Conservation (phyloP, 1,140 invertebrate species). For the Cheumatopsyche charites region DNA sequence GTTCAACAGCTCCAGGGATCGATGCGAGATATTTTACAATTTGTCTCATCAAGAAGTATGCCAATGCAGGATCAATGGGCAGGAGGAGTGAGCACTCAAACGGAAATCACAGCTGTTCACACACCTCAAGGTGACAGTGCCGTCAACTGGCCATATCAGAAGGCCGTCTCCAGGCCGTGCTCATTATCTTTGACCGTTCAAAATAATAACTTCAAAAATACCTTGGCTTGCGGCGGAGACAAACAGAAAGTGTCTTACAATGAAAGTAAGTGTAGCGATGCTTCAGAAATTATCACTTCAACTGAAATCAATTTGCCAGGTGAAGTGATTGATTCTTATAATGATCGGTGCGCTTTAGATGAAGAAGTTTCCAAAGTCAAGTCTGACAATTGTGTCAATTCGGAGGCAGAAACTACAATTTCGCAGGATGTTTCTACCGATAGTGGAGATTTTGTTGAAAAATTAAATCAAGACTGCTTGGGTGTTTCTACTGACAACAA, state of each 20-base stretch:
- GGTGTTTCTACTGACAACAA: conserved; percentile 31
- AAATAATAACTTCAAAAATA: conserved; percentile 46
- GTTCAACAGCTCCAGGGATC: conserved; percentile 77
- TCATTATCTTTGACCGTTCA: conserved; percentile 45
- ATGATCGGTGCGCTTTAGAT: background rate
- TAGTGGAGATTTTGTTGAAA: conserved; percentile 33
- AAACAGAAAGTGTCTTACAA: conserved; percentile 37
- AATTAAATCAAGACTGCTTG: conserved; percentile 43
- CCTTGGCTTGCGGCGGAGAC: conserved; percentile 29
- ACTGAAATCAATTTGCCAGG: conserved; percentile 41
- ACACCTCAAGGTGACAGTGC: conserved; percentile 64
- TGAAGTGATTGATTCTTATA: conserved; percentile 27
- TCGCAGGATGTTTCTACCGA: conserved; percentile 21
- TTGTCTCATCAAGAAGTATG: conserved; percentile 63
- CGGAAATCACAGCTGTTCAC: conserved; percentile 76
- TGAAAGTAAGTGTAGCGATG: conserved; percentile 36
- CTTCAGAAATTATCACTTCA: background rate
- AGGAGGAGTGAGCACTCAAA: conserved; percentile 72
- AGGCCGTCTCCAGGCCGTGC: conserved; percentile 43
- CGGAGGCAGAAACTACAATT: background rate
- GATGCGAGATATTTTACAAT: conserved; percentile 76
- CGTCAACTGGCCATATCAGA: conserved; percentile 46
- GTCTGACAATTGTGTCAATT: background rate
- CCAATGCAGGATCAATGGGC: conserved; percentile 49
- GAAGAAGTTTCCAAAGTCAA: background rate